Evolutionary conservation across 2,888 invertebrate genomes (phyloP).

Genomic region (Candidula unifasciata): DNA sequence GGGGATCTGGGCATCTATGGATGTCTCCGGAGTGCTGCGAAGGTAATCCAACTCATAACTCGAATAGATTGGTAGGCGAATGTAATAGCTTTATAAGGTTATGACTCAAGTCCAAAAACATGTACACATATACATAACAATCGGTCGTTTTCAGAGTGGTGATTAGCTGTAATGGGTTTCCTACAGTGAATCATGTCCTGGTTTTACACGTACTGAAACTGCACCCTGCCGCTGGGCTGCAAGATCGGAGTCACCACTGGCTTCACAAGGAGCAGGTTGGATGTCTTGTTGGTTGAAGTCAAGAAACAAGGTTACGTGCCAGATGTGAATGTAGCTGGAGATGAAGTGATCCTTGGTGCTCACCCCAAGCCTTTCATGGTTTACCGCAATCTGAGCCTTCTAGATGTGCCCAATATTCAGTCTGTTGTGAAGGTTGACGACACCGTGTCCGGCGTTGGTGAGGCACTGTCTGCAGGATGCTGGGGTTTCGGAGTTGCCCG

Average conservation of each 20-base stretch:
- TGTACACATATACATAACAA: too few relatives aligned
- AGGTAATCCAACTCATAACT: too few relatives aligned
- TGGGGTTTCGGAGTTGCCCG: constrained; percentile 78
- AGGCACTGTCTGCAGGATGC: constrained; percentile 77
- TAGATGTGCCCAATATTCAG: constrained; percentile 75
- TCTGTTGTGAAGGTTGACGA: constrained; percentile 77
- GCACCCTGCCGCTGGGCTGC: constrained; percentile 63
- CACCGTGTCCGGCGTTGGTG: constrained; percentile 75
- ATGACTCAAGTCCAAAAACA: too few relatives aligned
- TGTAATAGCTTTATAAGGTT: too few relatives aligned
- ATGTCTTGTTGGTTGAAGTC: constrained; percentile 71
- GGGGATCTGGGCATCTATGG: too few relatives aligned
- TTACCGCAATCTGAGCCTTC: constrained; percentile 76
- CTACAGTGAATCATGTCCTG: neutral
- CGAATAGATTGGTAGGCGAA: too few relatives aligned
- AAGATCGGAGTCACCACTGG: constrained; percentile 75
- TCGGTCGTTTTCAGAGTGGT: too few relatives aligned
- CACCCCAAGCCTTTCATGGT: constrained; percentile 78
- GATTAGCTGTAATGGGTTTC: neutral
- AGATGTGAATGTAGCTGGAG: constrained; percentile 76
- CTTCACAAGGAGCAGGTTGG: constrained; percentile 73
- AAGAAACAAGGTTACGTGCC: constrained; percentile 74
- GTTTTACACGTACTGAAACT: neutral
- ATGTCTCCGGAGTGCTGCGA: too few relatives aligned
- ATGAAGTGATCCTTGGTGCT: constrained; percentile 76